Evolutionary conservation across 1,140 invertebrate genomes (phyloP), one percentile per base, ranked within the genome.

Genomic region (Apolygus lucorum): DNA sequence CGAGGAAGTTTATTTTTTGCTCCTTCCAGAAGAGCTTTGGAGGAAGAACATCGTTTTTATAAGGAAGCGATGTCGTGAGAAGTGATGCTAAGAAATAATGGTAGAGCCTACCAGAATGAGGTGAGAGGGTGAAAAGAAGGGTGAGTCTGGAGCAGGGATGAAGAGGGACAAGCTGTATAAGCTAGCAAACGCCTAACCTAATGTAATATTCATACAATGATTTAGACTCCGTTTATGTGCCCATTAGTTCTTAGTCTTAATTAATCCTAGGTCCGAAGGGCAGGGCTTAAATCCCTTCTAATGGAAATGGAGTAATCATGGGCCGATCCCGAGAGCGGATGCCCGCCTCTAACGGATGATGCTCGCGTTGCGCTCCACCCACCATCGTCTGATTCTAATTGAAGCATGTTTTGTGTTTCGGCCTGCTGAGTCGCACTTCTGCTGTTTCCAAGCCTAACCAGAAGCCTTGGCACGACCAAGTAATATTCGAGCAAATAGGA

Each of bases 201-300:
- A 66, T 66, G 64, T 66, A 66, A 66, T 66, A 66, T 66, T 66
- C 64, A 66, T 66, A 66, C 28, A 66, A 66, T 66, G 64, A 66
- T 66, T 66, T 66, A 66, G 28, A 28, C 64, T 66, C 29, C 64
- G 64, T 66, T 66, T 66, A 66, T 66, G 64, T 66, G 64, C 27
- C 64, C 64, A 42, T 66, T 66, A 66, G 64, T 66, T 66, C 64
- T 66, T 66, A 66, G 28, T 66, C 28, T 66, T 28, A 34, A 66
- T 66, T 66, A 66, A 66, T 66, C 64, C 64, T 17, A 34, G 29
- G 28, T 1, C 29, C 27, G 27, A 24, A 63, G 27, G 62, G 64
- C 26, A 28, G 2, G 4, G 26, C 28, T 28, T 29, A 66, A 42
- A 66, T 29, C 64, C 64, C 64, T 66, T 25, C 64, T 66, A 66